phyloP scores from a whole-genome alignment of 2,888 invertebrate species.

The Dilophus febrilis region DNA sequence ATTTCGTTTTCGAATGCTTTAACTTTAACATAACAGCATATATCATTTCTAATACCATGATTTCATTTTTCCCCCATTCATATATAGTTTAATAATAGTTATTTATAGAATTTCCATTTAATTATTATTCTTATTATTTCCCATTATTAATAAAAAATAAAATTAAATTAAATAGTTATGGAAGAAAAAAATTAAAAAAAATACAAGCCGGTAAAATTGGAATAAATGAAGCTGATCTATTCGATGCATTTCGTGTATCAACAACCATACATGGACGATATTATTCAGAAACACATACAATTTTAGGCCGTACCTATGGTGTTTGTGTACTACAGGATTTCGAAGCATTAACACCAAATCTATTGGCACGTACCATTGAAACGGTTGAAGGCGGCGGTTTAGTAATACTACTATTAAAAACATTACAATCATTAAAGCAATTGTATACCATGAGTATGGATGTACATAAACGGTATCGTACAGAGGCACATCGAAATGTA shows the following conservation, averaged over 20 bases:
- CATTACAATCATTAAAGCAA: conserved; percentile 77
- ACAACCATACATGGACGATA: conserved; percentile 95
- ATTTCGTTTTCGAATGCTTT: conserved; percentile 2
- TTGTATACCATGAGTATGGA: conserved; percentile 96
- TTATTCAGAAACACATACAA: conserved; percentile 93
- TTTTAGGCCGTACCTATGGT: conserved; percentile 93
- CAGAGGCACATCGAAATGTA: conserved; percentile 84
- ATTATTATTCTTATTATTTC: too few relatives aligned
- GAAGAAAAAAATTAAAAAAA: conserved; percentile 88
- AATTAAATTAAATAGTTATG: conserved; percentile 60
- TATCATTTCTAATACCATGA: too few relatives aligned
- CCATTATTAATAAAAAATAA: too few relatives aligned
- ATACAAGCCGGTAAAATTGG: conserved; percentile 75
- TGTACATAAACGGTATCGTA: conserved; percentile 81
- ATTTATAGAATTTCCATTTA: too few relatives aligned
- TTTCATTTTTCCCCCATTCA: too few relatives aligned
- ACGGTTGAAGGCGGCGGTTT: conserved; percentile 97
- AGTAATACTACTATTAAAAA: conserved; percentile 71
- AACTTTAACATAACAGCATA: too few relatives aligned
- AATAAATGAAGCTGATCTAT: conserved; percentile 87
- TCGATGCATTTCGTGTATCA: conserved; percentile 88
- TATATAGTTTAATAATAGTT: too few relatives aligned
- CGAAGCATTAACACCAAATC: conserved; percentile 93
- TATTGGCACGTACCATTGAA: conserved; percentile 90
- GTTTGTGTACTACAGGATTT: conserved; percentile 94